Evolutionary conservation across 2,797 vertebrate genomes (phyloP), one percentile per base, ranked within the genome.

Genomic region (Nannoperca obscura): DNA sequence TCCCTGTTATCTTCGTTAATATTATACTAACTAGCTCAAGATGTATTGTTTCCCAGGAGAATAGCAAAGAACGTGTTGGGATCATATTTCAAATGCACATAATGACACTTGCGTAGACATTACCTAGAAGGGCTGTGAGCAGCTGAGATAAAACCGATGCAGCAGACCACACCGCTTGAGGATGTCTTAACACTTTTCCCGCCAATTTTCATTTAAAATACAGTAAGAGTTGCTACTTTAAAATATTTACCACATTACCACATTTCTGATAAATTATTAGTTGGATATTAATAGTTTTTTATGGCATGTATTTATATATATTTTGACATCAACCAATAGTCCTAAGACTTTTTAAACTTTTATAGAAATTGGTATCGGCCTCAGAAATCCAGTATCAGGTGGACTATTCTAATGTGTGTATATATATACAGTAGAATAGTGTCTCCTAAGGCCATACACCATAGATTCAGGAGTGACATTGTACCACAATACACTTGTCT

Each of bases 1-100:
- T 89, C 87, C 76, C 57, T 12, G 57, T 87, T 78, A 87, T 87
- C 78, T 78, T 7, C 0, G 64, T 64, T 59, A 66, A 55, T 75
- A 71, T 74, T 63, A 36, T 9, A 75, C 68, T 44, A 68, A 73
- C 58, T 50, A 40, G 60, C 71, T 77, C 54, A 24, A 78, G 64
- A 71, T 6, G 32, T 22, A 71, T 81, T 71, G 72, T 88, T 85
- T 84, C 81, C 62, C 60, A 9, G 13, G 44, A 65, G 9, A 49
- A 75, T 13, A n/a, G 49, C 60, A 49, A 15, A 2, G 17, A 50
- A 17, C 0, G 20, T 7, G 54, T 46, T 44, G 14, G 73, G 62
- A 24, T 76, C 75, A 58, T 17, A 27, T 78, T 55, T 74, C 27
- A 49, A 54, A 74, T 1, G 34, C 4, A 12, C 0, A 22, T 58